Evolutionary conservation across 2,113 vertebrate genomes (phyloP).

Genomic region (Trematomus loennbergii): DNA sequence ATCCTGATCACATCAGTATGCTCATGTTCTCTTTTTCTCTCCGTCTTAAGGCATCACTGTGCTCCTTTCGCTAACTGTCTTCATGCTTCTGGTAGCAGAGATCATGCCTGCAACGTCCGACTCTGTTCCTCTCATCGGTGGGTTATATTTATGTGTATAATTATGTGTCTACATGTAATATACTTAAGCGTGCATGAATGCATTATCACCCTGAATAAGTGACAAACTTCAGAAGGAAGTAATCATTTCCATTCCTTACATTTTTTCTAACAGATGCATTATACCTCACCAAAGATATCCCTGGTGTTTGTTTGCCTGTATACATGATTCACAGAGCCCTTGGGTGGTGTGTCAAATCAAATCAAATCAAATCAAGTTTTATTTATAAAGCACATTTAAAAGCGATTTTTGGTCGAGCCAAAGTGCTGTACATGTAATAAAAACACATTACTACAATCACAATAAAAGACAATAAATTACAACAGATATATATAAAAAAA

Average conservation of each 20-base stretch:
- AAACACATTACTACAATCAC: too few species aligned
- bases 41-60: conserved; percentile 88
- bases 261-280: neutral
- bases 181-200: neutral
- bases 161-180: neutral
- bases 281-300: neutral
- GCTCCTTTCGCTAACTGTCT: conserved; percentile 90
- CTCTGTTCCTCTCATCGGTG: conserved; percentile 91
- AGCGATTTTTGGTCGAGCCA: too few species aligned
- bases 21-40: conserved; percentile 43
- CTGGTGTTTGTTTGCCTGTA: neutral
- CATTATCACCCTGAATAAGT: neutral
- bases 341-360: too few species aligned
- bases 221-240: neutral
- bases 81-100: conserved; percentile 92
- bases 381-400: too few species aligned
- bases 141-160: conserved; percentile 52
- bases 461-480: too few species aligned
- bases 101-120: conserved; percentile 93
- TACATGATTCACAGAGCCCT: conserved; percentile 9
- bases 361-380: too few species aligned
- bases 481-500: too few species aligned
- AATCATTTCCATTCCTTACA: too few species aligned
- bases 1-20: conserved; percentile 49
- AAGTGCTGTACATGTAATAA: too few species aligned